Evolutionary conservation across 2,797 vertebrate genomes (phyloP), one percentile per base, ranked within the genome.

Genomic region (Dipus sagitta): DNA sequence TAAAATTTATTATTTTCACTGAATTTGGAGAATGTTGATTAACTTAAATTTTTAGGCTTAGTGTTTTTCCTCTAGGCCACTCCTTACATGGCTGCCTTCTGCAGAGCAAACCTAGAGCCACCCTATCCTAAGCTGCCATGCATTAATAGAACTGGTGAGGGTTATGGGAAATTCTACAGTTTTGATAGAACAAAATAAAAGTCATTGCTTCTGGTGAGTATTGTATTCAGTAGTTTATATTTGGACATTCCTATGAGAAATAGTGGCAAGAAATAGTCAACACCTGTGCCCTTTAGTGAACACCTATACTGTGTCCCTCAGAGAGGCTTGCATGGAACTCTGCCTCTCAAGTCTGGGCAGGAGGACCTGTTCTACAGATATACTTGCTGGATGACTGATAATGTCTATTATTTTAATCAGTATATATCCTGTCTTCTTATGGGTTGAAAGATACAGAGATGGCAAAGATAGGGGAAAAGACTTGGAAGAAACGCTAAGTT

Each of bases 171-270:
- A 90, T 90, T 60, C 58, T 0, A 68, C 23, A 79, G 64, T 77
- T 86, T 95, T 62, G n/a, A 77, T 83, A 90, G 21, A 83, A 34
- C 62, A 92, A 92, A 76, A 94, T 70, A 71, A 60, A 65, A 20
- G 28, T 79, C 6, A 60, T 28, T 60, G 71, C 90, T 92, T 26
- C 38, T 26, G 0, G 28, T 28, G 28, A 83, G 32, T 88, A 30
- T 15, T 34, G 0, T 68, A n/a, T 71, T 86, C 2, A 2, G 3
- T 86, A 52, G 79, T 92, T 76, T 86, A 67, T 14, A 82, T 60
- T 34, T 5, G 34, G n/a, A 32, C 20, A 64, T 89, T 87, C 87
- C 62, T 58, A 42, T 72, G 85, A 88, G 68, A 65, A 84, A 78
- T 42, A 65, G 15, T 77, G 32, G 9, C 32, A 67, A 70, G 30